Conservation (phyloP, 2,797 vertebrate species). For the Acomys russatus region DNA sequence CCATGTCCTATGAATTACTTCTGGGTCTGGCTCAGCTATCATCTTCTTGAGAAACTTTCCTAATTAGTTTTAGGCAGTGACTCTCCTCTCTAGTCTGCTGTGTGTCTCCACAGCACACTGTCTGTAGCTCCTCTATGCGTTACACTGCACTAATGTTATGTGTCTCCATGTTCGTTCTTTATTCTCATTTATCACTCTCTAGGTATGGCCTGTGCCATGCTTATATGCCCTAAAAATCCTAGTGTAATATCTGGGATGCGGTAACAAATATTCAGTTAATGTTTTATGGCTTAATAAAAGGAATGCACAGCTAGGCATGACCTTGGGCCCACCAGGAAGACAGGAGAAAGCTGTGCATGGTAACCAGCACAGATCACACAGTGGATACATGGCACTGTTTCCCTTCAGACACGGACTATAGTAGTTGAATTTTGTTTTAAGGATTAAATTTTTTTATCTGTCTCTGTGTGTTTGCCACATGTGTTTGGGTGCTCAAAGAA, state of each 20-base stretch:
- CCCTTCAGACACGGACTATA: background rate
- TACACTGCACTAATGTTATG: background rate
- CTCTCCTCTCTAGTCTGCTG: background rate
- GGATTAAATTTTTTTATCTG: background rate
- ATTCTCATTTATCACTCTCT: background rate
- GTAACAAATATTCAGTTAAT: background rate
- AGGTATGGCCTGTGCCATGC: background rate
- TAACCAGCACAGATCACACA: background rate
- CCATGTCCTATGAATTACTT: too few species aligned
- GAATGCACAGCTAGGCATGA: background rate
- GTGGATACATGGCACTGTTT: background rate
- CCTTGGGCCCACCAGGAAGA: background rate
- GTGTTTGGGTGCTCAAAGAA: background rate
- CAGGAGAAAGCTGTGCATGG: background rate
- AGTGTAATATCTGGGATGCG: background rate
- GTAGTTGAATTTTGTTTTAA: slow-evolving; percentile 36
- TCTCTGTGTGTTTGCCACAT: background rate
- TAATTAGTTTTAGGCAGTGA: background rate
- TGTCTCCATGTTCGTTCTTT: background rate
- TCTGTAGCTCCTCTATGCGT: background rate
- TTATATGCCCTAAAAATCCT: background rate
- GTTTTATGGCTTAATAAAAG: background rate
- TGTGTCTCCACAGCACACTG: background rate
- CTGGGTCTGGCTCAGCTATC: background rate
- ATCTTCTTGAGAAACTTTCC: background rate